These are phyloP conservation scores for Bergia puertoricense DNA, from an alignment of 92 coral and sea anemone species.

Conservation along the genomic window DNA sequence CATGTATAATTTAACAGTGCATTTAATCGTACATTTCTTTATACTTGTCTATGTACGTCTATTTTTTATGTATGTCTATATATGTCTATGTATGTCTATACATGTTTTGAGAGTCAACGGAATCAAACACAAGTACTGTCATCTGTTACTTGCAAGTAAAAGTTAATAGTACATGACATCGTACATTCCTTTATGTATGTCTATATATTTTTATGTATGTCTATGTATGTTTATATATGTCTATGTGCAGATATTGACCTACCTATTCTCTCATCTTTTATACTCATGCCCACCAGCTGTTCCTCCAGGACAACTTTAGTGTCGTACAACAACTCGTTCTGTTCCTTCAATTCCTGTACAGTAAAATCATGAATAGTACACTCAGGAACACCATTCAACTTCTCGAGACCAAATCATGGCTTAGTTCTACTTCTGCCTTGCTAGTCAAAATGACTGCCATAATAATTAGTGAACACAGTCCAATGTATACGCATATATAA, in stretches of 20 bases:
- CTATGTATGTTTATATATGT: not conserved
- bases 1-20: no score
- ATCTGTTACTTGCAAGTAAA: no score
- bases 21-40: no score
- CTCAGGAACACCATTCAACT: not conserved
- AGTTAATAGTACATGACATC: no score
- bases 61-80: not conserved
- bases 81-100: not conserved
- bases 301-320: conserved; percentile 80
- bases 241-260: not conserved
- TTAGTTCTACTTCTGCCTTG: no score
- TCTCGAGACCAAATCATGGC: not conserved
- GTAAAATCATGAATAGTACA: no score
- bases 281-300: conserved; percentile 70
- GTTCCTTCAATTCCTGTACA: conserved; percentile 89
- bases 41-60: no score
- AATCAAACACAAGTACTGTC: no score
- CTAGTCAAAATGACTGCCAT: no score
- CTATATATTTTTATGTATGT: not conserved
- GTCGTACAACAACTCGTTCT: conserved; percentile 83
- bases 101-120: no score
- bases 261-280: conserved; percentile 88
- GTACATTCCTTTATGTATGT: not conserved
- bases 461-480: no score
- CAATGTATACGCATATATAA: no score